A percentile compares a stretch with the other conserved stretches of the same genome.
Conservation (phyloP, 2,888 invertebrate species). For the Amphipoea lucens region DNA sequence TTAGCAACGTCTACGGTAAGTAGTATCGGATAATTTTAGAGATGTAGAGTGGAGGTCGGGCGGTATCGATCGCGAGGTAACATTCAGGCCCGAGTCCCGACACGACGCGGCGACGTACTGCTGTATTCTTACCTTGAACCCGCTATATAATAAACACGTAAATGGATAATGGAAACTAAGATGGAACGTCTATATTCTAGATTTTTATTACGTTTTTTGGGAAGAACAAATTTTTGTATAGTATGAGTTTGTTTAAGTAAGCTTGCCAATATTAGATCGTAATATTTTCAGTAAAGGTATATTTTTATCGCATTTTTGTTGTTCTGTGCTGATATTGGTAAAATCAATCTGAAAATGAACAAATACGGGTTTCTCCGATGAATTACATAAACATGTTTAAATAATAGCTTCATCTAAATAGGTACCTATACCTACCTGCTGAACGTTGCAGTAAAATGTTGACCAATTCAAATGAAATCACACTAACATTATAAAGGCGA, state of each 20-base stretch:
- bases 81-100: constrained; percentile 61
- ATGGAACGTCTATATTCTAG: constrained; percentile 31
- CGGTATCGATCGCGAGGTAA: constrained; percentile 73
- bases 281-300: not conserved
- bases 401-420: not conserved
- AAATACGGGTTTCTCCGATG: not conserved
- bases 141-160: constrained; percentile 50
- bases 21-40: constrained; percentile 77
- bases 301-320: not conserved
- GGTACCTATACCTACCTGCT: not conserved
- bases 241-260: constrained; percentile 13
- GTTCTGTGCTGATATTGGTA: not conserved
- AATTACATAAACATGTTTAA: not conserved
- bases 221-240: not conserved
- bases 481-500: no score
- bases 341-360: not conserved
- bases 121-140: constrained; percentile 67
- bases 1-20: constrained; percentile 53
- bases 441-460: not conserved
- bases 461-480: not conserved
- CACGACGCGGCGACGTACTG: constrained; percentile 52
- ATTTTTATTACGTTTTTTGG: constrained; percentile 26
- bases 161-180: constrained; percentile 47
- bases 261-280: not conserved
- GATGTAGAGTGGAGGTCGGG: constrained; percentile 67